A percentile compares a stretch with the other conserved stretches of the same genome.
These are phyloP conservation scores for Phalloptychus januarius DNA, from an alignment of 2,797 vertebrate species.

Conservation along the genomic window DNA sequence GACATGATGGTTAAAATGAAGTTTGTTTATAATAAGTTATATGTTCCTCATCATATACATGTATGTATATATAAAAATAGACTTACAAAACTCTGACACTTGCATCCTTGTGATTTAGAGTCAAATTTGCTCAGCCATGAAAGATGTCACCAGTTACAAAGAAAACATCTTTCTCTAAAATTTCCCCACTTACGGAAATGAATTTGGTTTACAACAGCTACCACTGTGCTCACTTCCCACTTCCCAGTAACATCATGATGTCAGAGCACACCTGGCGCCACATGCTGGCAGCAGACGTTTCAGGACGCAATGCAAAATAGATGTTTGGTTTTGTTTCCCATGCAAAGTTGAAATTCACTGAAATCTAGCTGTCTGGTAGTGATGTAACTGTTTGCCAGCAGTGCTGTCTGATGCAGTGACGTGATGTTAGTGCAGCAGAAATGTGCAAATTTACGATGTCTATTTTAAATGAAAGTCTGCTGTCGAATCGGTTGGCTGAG, in stretches of 20 bases:
- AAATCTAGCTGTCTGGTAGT: neutral
- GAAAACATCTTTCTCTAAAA: conserved; percentile 16
- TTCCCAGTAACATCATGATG: conserved; percentile 2
- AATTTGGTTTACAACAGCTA: neutral
- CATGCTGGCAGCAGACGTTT: neutral
- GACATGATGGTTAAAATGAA: neutral
- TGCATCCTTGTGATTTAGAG: neutral
- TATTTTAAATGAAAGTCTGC: neutral
- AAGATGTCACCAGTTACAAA: neutral
- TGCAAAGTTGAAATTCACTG: conserved; percentile 2
- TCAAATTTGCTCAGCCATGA: neutral
- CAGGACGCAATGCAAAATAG: conserved; percentile 17
- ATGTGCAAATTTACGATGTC: neutral
- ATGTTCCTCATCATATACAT: neutral
- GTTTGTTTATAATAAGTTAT: neutral
- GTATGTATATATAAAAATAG: too few relatives aligned
- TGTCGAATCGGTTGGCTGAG: neutral
- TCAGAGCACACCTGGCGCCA: conserved; percentile 12
- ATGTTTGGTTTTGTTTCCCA: conserved; percentile 1
- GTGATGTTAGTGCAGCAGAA: neutral
- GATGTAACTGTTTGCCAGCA: neutral
- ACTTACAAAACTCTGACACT: neutral
- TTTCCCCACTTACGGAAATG: conserved; percentile 8
- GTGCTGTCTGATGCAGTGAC: neutral
- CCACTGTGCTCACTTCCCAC: too few relatives aligned